Evolutionary conservation across 1,140 invertebrate species (phyloP).

Genomic region (Scaptomyza hsui): DNA sequence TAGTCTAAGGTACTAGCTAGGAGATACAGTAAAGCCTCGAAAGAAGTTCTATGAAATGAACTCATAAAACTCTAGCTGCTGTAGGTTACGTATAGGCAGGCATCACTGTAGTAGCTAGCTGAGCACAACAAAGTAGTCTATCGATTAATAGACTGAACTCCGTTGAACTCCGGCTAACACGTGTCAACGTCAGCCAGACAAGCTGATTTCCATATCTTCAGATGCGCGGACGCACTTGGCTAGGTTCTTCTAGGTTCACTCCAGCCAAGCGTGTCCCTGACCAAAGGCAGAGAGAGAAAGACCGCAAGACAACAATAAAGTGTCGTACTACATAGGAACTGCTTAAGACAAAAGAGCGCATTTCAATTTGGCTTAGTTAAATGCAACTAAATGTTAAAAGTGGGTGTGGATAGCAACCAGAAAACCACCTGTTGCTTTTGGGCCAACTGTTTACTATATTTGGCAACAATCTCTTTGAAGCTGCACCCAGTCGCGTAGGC

Average conservation of each 20-base stretch:
- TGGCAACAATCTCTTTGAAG: constrained; percentile 32
- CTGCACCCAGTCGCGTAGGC: constrained; percentile 18
- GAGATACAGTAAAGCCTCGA: constrained; percentile 25
- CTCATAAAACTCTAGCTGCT: not conserved
- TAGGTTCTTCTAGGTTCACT: constrained; percentile 13
- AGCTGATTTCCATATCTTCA: constrained; percentile 69
- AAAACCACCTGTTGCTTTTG: constrained; percentile 39
- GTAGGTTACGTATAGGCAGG: not conserved
- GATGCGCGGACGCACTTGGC: constrained; percentile 48
- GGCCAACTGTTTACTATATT: constrained; percentile 19
- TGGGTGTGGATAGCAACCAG: constrained; percentile 4
- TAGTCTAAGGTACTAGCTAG: constrained; percentile 39
- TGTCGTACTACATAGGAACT: not conserved
- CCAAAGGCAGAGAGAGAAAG: not conserved
- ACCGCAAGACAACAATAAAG: constrained; percentile 1
- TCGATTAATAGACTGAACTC: constrained; percentile 76
- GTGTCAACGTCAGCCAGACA: constrained; percentile 48
- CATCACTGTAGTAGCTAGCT: not conserved
- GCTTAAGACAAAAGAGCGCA: not conserved
- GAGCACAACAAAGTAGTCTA: constrained; percentile 38
- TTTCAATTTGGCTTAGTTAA: constrained; percentile 11
- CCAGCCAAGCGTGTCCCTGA: constrained; percentile 54
- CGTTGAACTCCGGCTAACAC: constrained; percentile 63
- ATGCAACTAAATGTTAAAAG: not conserved
- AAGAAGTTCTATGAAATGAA: no score